Evolutionary conservation across 2,113 vertebrate species (phyloP).

Genomic region (Xiphorhynchus elegans): DNA sequence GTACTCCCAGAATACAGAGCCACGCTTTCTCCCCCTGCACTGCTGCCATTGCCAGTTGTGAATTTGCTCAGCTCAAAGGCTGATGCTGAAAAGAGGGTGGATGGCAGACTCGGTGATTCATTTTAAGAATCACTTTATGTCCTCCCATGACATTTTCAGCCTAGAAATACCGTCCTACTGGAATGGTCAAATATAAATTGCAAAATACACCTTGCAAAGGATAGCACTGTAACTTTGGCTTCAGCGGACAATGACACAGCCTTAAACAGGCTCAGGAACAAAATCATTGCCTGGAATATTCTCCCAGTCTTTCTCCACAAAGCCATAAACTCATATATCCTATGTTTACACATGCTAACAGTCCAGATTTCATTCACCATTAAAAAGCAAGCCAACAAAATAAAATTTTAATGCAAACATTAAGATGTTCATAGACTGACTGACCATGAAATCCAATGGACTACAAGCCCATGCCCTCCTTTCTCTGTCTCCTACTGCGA

Average conservation of each 20-base stretch:
- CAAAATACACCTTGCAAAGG: slow-evolving; percentile 12
- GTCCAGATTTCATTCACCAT: slow-evolving; percentile 11
- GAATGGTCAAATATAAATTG: slow-evolving; percentile 27
- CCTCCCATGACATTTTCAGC: slow-evolving; percentile 20
- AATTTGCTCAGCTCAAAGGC: slow-evolving; percentile 24
- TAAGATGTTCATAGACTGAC: background rate
- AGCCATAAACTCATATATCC: background rate
- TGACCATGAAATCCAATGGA: background rate
- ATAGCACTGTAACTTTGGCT: background rate
- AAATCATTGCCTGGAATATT: background rate
- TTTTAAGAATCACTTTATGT: slow-evolving; percentile 43
- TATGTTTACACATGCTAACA: slow-evolving; percentile 7
- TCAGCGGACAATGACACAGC: fast-evolving
- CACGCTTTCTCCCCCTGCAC: background rate
- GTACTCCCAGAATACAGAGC: background rate
- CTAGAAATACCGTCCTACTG: slow-evolving; percentile 25
- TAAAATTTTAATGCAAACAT: slow-evolving; percentile 27
- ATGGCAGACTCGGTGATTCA: background rate
- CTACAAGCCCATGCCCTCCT: background rate
- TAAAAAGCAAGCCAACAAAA: slow-evolving; percentile 44
- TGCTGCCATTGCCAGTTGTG: background rate
- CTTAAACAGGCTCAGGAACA: background rate
- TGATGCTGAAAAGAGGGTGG: background rate
- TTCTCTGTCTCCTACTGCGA: background rate
- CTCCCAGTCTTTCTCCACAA: background rate